Base-by-base conservation (phyloP, 2,797 vertebrate species). In the Botia kubotai region DNA sequence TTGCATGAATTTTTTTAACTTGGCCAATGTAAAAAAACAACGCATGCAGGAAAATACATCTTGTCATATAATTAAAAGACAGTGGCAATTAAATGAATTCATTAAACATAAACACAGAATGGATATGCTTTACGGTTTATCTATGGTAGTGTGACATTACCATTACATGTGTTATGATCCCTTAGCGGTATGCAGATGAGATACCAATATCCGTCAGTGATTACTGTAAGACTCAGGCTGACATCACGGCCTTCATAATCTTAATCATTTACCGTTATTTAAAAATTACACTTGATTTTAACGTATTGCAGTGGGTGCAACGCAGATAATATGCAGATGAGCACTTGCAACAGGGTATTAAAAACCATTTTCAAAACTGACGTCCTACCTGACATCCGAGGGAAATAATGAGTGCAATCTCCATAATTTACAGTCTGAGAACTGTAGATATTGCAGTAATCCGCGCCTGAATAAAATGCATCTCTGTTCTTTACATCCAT, bases 401-500 rank as follows among this genome's bases (percentile, higher is more conserved):
- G 82, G 19, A 94, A 89, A 90, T 93, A 94, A 90, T 92, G 92
- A 85, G 89, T 90, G 88, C 90, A 91, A 85, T 89, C 89, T 79
- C 88, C 86, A 87, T 92, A 94, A 87, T 85, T 87, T 83, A 92
- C 85, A 69, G 90, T 87, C 75, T 89, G 89, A 6, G 91, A 88
- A 5, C 82, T 90, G 86, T 91, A 93, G 84, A 91, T 88, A 87
- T 89, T 91, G 91, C 90, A 94, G 85, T 87, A 94, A 0, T 91
- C 87, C 71, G 90, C 91, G 81, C 90, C 88, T 89, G 92, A 92
- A 88, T 92, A 93, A 87, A 91, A 93, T 36, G 91, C 87, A 91
- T 92, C 92, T 81, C 88, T 90, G 84, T 86, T 92, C 87, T 90
- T 92, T 48, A 94, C 92, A 87, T 94, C 93, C 91, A 95, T 89